Base-by-base conservation (phyloP, 1,140 invertebrate genomes). In the Drosophila nasuta region DNA sequence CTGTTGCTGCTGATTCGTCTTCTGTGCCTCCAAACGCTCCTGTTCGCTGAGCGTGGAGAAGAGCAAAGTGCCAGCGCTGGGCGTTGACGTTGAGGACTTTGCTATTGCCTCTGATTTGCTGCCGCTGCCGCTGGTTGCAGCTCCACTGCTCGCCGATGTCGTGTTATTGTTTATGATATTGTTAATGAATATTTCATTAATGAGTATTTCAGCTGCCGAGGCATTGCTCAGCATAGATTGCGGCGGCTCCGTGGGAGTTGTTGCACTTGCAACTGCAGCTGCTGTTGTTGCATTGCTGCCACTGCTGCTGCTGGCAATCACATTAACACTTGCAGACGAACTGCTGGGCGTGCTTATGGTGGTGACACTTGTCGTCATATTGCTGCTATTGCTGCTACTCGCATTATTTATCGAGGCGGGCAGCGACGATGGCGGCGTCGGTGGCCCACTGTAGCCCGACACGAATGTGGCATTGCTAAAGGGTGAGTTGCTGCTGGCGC, bases 31-130 rank as follows among this genome's bases (percentile, higher is more conserved):
- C 57, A 93, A 93, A 20, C 94, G 94, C 82, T 94, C 93, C 43
- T 94, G 94, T 7, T 94, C 94, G 54, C 94, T 93, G 75, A 94
- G 94, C 48, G 93, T 94, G 35, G 94, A 94, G 79, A 94, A 94
- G 66, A 94, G 93, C 65, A 94, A 93, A 30, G 92, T 91, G 85
- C 94, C 94, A 38, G 93, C 93, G 60, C 93, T 94, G 28, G 93
- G 91, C 66, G 92, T 89, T 65, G 83, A 77, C 20, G 86, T 46
- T 5, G 92, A 93, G 15, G 92, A 80, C 64, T 92, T 72, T 56
- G 56, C n/a, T 25, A 63, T 74, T 35, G 63, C 41, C 25, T 67
- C 56, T 33, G 75, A 28, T 41, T 56, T 63, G 80, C 72, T 33
- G 65, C 41, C 30, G 80, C 72, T 33, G 65, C 41, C 30, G 15